Evolutionary conservation across 2,888 invertebrate genomes (phyloP), one percentile per base, ranked within the genome.

Genomic region (Morinoia aosen): DNA sequence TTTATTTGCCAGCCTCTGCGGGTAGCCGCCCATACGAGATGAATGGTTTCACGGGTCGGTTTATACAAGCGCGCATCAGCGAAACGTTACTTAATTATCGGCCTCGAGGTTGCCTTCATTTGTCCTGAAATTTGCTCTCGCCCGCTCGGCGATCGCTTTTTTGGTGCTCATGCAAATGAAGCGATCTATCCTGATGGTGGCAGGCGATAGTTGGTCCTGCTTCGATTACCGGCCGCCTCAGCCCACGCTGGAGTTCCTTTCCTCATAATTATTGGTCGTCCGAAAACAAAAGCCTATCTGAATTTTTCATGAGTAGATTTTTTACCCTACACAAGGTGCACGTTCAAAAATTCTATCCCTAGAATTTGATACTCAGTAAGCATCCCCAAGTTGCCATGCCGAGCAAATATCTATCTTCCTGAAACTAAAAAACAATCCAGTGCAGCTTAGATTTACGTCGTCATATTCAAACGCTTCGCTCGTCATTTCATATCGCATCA

Each of bases 91-190:
- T 93, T 93, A 93, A 93, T 93, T 93, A 93, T 33, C 57, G 57
- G 93, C 57, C 58, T 57, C 57, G 93, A 93, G n/a, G n/a, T 56
- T n/a, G 56, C 93, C 93, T 93, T 93, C 93, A 93, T 93, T 93
- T 93, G 93, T 93, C 93, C 93, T 57, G 93, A 93, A 93, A 93
- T 93, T 93, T 93, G 93, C 93, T 93, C 93, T 39, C 93, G 93
- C 93, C 57, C 93, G 57, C 33, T 57, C 16, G 57, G 56, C 57
- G 12, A 14, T 56, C 57, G 57, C 93, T 93, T 93, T 56, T 57
- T 93, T 93, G 57, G 93, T 56, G 57, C 57, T 93, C 93, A 93
- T 93, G 93, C 93, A 93, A 93, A 93, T 93, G 93, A 93, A 57
- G 93, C 93, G 93, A 93, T 93, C 93, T 93, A 57, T 57, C 57